These are phyloP conservation scores for Crotophaga sulcirostris DNA, from an alignment of 2,113 vertebrate genomes.

Conservation along the genomic window DNA sequence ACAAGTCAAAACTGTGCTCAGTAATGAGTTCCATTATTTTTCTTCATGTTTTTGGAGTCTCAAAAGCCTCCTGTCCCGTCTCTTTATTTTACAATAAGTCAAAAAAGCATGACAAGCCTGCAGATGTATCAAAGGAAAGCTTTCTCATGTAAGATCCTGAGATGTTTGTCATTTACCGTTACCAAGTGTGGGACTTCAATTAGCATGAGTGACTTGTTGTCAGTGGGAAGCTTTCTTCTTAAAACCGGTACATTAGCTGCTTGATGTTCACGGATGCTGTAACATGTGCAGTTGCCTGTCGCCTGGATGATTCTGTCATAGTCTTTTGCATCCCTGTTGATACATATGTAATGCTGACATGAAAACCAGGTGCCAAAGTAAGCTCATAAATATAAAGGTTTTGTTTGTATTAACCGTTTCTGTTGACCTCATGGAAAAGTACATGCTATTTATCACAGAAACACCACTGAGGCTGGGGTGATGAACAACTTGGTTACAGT, in stretches of 20 bases:
- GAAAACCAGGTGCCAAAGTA: constrained; percentile 16
- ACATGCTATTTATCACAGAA: not conserved
- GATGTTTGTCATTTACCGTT: constrained; percentile 55
- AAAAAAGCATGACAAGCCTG: not conserved
- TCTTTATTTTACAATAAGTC: constrained; percentile 27
- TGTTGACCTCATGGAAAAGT: not conserved
- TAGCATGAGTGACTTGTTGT: constrained; percentile 56
- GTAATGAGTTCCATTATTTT: constrained; percentile 63
- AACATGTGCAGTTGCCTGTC: constrained; percentile 31
- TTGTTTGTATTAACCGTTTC: constrained; percentile 18
- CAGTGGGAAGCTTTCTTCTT: constrained; percentile 59
- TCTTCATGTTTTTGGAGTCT: constrained; percentile 54
- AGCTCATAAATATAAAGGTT: not conserved
- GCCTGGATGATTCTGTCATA: not conserved
- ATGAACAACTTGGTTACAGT: not conserved
- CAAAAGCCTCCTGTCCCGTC: not conserved
- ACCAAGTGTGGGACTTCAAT: constrained; percentile 1
- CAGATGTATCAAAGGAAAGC: constrained; percentile 19
- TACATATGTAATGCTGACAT: not conserved
- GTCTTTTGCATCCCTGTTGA: not conserved
- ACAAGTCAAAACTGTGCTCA: constrained; percentile 66
- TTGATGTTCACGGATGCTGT: constrained; percentile 17
- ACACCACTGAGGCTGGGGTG: not conserved
- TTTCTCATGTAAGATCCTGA: not conserved
- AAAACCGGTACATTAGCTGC: not conserved